phyloP scores from a whole-genome alignment of 2,888 invertebrate genomes.

The Tetheella fluctuosa region DNA sequence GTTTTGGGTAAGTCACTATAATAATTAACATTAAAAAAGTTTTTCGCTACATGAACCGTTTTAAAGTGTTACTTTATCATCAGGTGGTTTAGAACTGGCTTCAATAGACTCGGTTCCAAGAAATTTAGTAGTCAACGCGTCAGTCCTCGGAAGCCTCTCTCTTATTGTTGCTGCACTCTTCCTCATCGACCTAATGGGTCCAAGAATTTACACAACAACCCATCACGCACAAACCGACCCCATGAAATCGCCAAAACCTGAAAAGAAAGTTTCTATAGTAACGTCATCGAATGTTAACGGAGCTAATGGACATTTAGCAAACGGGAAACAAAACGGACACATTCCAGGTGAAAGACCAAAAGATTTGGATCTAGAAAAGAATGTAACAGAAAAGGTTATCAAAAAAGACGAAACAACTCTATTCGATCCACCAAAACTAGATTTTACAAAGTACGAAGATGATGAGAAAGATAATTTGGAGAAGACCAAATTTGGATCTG shows the following conservation, averaged over 20 bases:
- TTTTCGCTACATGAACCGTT: neutral
- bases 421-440: conserved; percentile 58
- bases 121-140: conserved; percentile 88
- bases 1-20: conserved; percentile 80
- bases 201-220: conserved; percentile 74
- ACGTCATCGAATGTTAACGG: conserved; percentile 48
- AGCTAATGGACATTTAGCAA: conserved; percentile 29
- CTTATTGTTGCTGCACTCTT: conserved; percentile 87
- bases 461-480: conserved; percentile 64
- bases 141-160: conserved; percentile 87
- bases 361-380: conserved; percentile 64
- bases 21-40: no score
- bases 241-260: conserved; percentile 54
- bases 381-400: conserved; percentile 43
- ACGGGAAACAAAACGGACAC: conserved; percentile 37
- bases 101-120: conserved; percentile 88
- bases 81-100: conserved; percentile 88
- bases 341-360: conserved; percentile 65
- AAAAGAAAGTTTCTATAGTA: conserved; percentile 66
- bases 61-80: conserved; percentile 17
- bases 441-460: conserved; percentile 59
- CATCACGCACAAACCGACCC: conserved; percentile 72
- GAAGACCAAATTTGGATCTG: conserved; percentile 75
- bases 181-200: conserved; percentile 87
- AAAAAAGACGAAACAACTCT: conserved; percentile 54